phyloP scores from a whole-genome alignment of 2,888 invertebrate genomes.

The Sympetrum striolatum region DNA sequence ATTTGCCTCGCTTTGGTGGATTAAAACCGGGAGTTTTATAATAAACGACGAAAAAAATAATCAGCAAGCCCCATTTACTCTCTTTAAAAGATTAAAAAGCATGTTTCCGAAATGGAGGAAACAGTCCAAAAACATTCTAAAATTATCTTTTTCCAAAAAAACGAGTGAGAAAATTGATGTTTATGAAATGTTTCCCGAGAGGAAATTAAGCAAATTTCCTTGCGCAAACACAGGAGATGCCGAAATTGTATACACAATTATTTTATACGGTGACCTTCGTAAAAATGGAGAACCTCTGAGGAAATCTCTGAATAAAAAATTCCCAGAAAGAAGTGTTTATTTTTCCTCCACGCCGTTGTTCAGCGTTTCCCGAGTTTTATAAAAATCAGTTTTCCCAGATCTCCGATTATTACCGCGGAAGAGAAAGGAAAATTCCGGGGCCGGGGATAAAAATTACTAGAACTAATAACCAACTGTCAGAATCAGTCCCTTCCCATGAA shows the following conservation, averaged over 20 bases:
- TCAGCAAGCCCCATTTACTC: not conserved
- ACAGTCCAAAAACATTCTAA: not conserved
- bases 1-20: not conserved
- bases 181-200: too few species aligned
- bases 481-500: slow-evolving; percentile 25
- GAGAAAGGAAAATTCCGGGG: slow-evolving; percentile 8
- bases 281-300: not conserved
- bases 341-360: not conserved
- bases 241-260: too few species aligned
- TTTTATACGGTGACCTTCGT: not conserved
- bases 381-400: not conserved
- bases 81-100: not conserved
- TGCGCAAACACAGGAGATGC: too few species aligned
- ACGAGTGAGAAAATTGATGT: not conserved
- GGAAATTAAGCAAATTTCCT: too few species aligned
- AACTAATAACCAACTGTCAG: slow-evolving; percentile 37
- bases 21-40: not conserved
- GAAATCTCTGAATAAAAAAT: not conserved
- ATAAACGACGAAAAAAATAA: not conserved
- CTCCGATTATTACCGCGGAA: not conserved
- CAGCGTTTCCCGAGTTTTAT: not conserved
- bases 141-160: not conserved
- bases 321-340: not conserved
- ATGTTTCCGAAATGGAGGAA: not conserved
- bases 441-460: not conserved